Base-by-base conservation (phyloP, 2,113 vertebrate genomes). In the Epinephelus moara region DNA sequence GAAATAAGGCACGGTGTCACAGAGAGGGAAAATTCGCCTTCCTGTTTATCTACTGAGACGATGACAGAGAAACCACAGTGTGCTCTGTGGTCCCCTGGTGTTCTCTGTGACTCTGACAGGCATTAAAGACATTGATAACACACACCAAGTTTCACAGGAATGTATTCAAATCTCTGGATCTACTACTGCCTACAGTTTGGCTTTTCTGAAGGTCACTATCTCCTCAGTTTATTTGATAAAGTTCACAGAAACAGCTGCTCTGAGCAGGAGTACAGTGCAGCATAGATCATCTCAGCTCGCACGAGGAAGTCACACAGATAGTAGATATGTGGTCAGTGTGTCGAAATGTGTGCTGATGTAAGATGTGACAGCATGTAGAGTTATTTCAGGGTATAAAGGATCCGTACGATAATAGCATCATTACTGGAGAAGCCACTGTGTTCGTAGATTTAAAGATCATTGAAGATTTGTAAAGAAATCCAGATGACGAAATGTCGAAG, bases 11-110 rank as follows among this genome's bases (percentile, higher is more conserved):
- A 69, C 47, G 1, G 85, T 91, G 91, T 94, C 95, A 96, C 82
- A 88, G 82, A 91, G 92, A 95, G 93, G 95, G 95, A 96, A 97
- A 96, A 95, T 95, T 95, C 91, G 93, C 89, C 95, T 97, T 97
- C 96, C 96, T 97, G 96, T 96, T 96, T 94, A 93, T 95, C 93
- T 86, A 84, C 81, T 18, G 85, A 81, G 78, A 86, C 71, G 85
- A 82, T 87, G 84, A 94, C 86, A 95, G 85, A 23, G 64, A 93
- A 94, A 94, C 95, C 93, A 85, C 94, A 93, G 27, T 69, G 21
- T 70, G 70, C 27, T 80, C 27, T 90, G 71, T 53, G 85, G 70
- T 81, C 80, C 75, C 40, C 47, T 17, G 18, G 59, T 70, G 53
- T 69, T 88, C 59, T 78, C 55, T 85, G 69, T 67, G 83, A 70